Evolutionary conservation across 2,113 vertebrate species (phyloP), one percentile per base, ranked within the genome.

Genomic region (Erinaceus europaeus): DNA sequence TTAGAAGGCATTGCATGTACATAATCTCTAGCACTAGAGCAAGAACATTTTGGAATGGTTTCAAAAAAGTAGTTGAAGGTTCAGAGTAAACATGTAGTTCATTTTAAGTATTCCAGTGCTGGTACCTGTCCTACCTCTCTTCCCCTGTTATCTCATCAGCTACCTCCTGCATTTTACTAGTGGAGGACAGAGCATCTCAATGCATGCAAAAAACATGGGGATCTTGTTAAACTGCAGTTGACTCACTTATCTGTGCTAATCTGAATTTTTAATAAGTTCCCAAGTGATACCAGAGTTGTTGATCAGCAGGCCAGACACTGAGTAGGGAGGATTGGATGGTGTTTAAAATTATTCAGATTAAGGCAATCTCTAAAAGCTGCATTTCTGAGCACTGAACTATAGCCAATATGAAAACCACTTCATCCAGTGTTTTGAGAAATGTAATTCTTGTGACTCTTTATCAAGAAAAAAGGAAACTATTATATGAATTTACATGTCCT

Each of bases 371-470:
- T 79, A 67, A 88, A 71, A 40, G 72, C 23, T 72, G 0, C 40
- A 67, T 76, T 86, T 69, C 46, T 87, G 78, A 92, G 64, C 50
- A 68, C 52, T 38, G 29, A 89, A 71, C 25, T 76, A 50, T 77
- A 92, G 80, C 13, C 25, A 77, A 32, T 55, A 79, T 83, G 42
- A 17, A 59, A 73, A 21, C 15, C 52, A 50, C 27, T 86, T 92
- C 65, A 90, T 42, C 52, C 78, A n/a, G 53, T 48, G n/a, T 85
- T 11, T 18, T 82, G 5, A 34, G 40, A 74, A 92, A 48, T 32
- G 5, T 25, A 82, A 88, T 68, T 81, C 77, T 40, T 38, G 44
- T 1, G 23, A 27, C n/a, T 71, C 25, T 11, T 62, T 57, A 38
- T 12, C 50, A 4, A 52, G 9, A 55, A 40, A 53, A 78, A 55